A percentile compares a stretch with the other conserved stretches of the same genome.
Evolutionary conservation across 1,140 invertebrate genomes (phyloP).

Genomic region (Drosophila pseudoananassae): DNA sequence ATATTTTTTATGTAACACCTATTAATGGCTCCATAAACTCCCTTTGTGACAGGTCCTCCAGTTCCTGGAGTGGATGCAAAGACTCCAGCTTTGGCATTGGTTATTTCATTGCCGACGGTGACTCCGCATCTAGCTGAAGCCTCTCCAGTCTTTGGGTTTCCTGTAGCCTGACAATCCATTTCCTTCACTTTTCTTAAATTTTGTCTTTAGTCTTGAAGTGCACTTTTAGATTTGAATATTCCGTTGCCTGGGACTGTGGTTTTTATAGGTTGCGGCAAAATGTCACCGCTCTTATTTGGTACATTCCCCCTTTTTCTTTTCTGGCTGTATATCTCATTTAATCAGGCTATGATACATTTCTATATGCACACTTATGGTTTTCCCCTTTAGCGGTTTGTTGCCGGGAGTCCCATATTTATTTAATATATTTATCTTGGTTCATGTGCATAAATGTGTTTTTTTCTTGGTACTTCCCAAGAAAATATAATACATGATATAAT

Average conservation of each 20-base stretch:
- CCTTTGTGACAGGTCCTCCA: constrained; percentile 59
- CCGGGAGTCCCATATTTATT: constrained; percentile 16
- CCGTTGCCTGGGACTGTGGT: background rate
- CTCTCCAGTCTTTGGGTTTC: constrained; percentile 57
- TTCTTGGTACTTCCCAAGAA: background rate
- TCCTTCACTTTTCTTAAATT: background rate
- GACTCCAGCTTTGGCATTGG: constrained; percentile 52
- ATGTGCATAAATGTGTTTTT: background rate
- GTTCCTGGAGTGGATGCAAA: constrained; percentile 48
- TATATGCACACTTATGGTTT: constrained; percentile 9
- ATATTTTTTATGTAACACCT: constrained; percentile 47
- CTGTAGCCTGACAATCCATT: constrained; percentile 58
- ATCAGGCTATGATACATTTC: constrained; percentile 13
- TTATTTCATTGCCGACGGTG: constrained; percentile 34
- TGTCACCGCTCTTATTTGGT: constrained; percentile 5
- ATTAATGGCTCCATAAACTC: constrained; percentile 59
- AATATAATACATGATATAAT: no score
- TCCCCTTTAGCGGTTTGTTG: constrained; percentile 18
- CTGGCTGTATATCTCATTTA: background rate
- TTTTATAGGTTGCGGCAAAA: constrained; percentile 55
- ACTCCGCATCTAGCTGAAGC: constrained; percentile 39
- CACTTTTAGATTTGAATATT: constrained; percentile 25
- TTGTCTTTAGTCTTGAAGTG: constrained; percentile 10
- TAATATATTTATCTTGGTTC: background rate
- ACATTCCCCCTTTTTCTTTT: constrained; percentile 17